A percentile compares a stretch with the other conserved stretches of the same genome.
Conservation (phyloP, 1,140 invertebrate genomes). For the Danaus plexippus region DNA sequence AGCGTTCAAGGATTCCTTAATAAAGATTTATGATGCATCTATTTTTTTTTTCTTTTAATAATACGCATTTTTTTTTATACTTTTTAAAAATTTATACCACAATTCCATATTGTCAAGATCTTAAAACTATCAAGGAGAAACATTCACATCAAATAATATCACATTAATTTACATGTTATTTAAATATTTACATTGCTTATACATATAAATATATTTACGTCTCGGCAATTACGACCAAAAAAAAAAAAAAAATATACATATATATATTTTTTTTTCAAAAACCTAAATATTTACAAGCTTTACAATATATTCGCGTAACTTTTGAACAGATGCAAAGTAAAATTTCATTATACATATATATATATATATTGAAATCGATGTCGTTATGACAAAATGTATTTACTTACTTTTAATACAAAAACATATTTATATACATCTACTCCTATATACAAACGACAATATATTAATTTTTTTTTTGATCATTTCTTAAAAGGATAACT, state of each 20-base stretch:
- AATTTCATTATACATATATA: constrained; percentile 9
- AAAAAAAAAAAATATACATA: constrained; percentile 9
- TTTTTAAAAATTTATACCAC: constrained; percentile 50
- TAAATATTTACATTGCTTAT: too few species aligned
- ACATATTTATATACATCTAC: constrained; percentile 23
- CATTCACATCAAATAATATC: constrained; percentile 18
- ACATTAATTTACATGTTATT: too few species aligned
- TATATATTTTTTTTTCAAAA: constrained; percentile 4
- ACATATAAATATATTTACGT: constrained; percentile 10
- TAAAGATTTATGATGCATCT: constrained; percentile 13
- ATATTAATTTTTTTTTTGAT: constrained; percentile 7
- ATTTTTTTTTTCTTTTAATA: constrained; percentile 16
- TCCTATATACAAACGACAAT: constrained; percentile 18
- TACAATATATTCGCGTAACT: background rate
- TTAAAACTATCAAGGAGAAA: constrained; percentile 23
- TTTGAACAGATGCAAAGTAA: constrained; percentile 6
- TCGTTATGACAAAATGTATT: constrained; percentile 13
- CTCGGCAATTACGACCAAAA: constrained; percentile 13
- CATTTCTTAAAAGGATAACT: constrained; percentile 1
- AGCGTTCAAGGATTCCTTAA: constrained; percentile 14
- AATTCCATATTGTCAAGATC: constrained; percentile 51
- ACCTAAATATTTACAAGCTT: constrained; percentile 22
- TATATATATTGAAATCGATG: constrained; percentile 6
- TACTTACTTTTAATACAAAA: constrained; percentile 25
- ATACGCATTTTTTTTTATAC: constrained; percentile 40